Percentiles rank a stretch among this genome's conserved stretches.
These are phyloP conservation scores for Hippolais icterina DNA, from an alignment of 2,113 vertebrate species.

Conservation along the genomic window DNA sequence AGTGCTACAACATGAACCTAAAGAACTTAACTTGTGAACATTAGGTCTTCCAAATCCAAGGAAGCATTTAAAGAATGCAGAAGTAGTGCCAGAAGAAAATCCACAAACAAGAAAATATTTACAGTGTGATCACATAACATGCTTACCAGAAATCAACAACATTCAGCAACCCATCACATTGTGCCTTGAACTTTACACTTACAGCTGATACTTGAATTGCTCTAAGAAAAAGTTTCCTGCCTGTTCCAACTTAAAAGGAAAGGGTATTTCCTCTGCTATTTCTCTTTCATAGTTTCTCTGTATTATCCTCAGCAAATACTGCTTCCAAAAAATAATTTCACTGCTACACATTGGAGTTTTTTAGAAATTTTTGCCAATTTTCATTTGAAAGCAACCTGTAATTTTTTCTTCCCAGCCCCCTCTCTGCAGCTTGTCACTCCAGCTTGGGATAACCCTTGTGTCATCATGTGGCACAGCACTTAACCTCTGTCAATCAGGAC, in stretches of 20 bases:
- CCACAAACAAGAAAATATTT: neutral
- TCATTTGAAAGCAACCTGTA: neutral
- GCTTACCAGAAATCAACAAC: neutral
- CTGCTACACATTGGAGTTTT: neutral
- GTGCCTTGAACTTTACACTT: neutral
- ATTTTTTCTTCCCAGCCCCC: neutral
- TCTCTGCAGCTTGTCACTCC: neutral
- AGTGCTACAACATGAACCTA: neutral
- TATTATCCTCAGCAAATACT: neutral
- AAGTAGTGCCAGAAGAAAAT: neutral
- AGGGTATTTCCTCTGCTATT: neutral
- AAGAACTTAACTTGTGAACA: neutral
- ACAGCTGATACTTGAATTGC: neutral
- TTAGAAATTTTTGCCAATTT: neutral
- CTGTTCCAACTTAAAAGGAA: neutral
- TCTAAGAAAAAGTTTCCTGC: neutral
- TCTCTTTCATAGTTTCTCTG: neutral
- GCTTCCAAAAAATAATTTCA: neutral
- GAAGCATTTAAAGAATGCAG: neutral
- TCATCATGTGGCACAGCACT: neutral
- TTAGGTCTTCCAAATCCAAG: neutral
- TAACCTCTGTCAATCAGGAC: neutral
- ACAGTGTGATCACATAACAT: rapidly evolving
- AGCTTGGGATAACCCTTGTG: neutral
- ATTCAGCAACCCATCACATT: neutral